Evolutionary conservation across 1,140 invertebrate genomes (phyloP).

Genomic region (Acyrthosiphon pisum): DNA sequence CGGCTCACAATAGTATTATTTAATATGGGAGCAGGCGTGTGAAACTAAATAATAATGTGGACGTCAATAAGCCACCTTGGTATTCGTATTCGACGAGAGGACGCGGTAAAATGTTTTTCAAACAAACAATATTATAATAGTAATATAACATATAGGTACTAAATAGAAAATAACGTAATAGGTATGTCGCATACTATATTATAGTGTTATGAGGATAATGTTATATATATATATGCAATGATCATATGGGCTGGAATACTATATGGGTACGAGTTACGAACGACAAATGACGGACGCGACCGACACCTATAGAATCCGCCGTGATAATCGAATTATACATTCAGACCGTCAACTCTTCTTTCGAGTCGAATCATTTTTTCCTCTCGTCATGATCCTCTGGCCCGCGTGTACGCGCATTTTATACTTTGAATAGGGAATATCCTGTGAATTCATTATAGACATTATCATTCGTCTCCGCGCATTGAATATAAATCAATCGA

Average conservation of each 20-base stretch:
- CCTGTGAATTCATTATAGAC: not conserved
- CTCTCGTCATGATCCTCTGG: not conserved
- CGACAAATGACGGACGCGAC: not conserved
- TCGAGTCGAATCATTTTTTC: not conserved
- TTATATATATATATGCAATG: not conserved
- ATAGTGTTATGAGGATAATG: not conserved
- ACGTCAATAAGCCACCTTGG: not conserved
- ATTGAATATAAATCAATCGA: not conserved
- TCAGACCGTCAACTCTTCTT: not conserved
- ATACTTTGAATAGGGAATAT: not conserved
- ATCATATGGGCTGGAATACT: too few species aligned
- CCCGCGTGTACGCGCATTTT: not conserved
- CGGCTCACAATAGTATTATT: not conserved
- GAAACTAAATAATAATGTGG: not conserved
- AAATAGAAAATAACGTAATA: not conserved
- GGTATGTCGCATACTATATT: not conserved
- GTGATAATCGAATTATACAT: not conserved
- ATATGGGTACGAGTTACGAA: not conserved
- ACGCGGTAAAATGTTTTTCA: not conserved
- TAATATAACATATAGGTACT: not conserved
- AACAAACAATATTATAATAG: not conserved
- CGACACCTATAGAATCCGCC: not conserved
- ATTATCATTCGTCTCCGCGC: not conserved
- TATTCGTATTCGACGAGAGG: not conserved
- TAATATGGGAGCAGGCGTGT: not conserved